These are phyloP conservation scores for Oscheius sp. DNA, from an alignment of 2,888 invertebrate species.

Conservation along the genomic window DNA sequence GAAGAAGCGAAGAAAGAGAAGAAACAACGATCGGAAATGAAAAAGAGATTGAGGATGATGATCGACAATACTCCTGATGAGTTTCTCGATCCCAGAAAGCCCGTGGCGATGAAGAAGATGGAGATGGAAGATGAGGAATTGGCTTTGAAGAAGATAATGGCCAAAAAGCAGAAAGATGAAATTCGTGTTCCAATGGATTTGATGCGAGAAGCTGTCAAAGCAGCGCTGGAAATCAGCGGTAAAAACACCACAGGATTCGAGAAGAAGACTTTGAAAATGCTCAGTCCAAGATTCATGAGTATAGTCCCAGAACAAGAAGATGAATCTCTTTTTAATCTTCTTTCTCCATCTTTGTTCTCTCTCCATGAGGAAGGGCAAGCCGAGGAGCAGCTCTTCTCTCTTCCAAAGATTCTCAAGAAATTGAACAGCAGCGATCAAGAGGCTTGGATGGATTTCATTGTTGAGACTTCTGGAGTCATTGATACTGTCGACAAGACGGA, in stretches of 20 bases:
- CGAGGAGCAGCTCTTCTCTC: conserved; percentile 58
- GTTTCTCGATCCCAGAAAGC: conserved; percentile 51
- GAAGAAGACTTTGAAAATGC: conserved; percentile 63
- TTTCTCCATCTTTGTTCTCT: conserved; percentile 67
- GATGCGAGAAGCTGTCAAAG: conserved; percentile 56
- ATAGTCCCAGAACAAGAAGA: conserved; percentile 63
- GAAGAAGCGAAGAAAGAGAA: conserved; percentile 47
- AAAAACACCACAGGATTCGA: conserved; percentile 65
- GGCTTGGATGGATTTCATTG: conserved; percentile 67
- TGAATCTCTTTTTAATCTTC: conserved; percentile 51
- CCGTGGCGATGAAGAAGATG: conserved; percentile 40
- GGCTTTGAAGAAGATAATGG: conserved; percentile 36
- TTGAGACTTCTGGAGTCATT: conserved; percentile 59
- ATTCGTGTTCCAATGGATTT: conserved; percentile 57
- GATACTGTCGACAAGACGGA: conserved; percentile 43
- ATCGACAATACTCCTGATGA: conserved; percentile 57
- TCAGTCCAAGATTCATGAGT: conserved; percentile 64
- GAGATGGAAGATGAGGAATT: conserved; percentile 41
- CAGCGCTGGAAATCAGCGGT: conserved; percentile 61
- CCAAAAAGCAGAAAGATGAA: conserved; percentile 47
- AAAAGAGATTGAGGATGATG: conserved; percentile 47
- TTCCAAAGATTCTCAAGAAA: conserved; percentile 59
- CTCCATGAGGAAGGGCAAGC: conserved; percentile 64
- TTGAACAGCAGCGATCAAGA: conserved; percentile 60
- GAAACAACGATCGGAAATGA: conserved; percentile 41